Base-by-base conservation (phyloP, 2,113 vertebrate species). In the Phyllopteryx taeniolatus region DNA sequence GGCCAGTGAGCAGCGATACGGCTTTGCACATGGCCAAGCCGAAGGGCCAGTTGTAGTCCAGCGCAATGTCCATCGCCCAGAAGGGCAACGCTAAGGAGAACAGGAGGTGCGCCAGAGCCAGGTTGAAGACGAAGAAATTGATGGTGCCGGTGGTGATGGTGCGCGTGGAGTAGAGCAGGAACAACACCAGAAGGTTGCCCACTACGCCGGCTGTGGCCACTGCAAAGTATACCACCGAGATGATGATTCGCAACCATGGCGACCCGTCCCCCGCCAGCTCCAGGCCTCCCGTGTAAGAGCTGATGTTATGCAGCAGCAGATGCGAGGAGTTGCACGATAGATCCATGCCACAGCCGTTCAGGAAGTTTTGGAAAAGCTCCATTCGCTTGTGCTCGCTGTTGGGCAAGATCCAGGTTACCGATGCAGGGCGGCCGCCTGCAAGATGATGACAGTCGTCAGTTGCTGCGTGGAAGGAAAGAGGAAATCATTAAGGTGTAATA, bases 21-120 rank as follows among this genome's bases (percentile, higher is more conserved):
- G 90, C 84, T 72, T 94, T 93, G 77, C 93, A 93, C 56, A 87
- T 87, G 66, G 60, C 67, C 56, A 72, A 12, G 33, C 89, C 86
- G 27, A 94, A 94, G 6, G 92, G 93, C 92, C 92, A 94, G 73
- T 85, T 91, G 88, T 92, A 93, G 85, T 93, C 92, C 88, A 93
- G 65, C 0, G 89, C 88, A 1, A 83, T 84, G 59, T 94, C 92
- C 53, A 86, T 68, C 0, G 91, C 91, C 92, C 92, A 93, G 42
- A 94, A 93, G 0, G 91, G 91, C 70, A 94, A 76, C 0, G 89
- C 90, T 56, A 92, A 51, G 8, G 92, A 92, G 68, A 93, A 91
- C 19, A 93, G 85, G 31, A 93, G 69, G 56, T 93, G 88, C 4
- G 91, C 90, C 72, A 92, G 46, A 12, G 92, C 90, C 72, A 94